phyloP scores from a whole-genome alignment of 2,113 vertebrate genomes.

The Camarhynchus parvulus region DNA sequence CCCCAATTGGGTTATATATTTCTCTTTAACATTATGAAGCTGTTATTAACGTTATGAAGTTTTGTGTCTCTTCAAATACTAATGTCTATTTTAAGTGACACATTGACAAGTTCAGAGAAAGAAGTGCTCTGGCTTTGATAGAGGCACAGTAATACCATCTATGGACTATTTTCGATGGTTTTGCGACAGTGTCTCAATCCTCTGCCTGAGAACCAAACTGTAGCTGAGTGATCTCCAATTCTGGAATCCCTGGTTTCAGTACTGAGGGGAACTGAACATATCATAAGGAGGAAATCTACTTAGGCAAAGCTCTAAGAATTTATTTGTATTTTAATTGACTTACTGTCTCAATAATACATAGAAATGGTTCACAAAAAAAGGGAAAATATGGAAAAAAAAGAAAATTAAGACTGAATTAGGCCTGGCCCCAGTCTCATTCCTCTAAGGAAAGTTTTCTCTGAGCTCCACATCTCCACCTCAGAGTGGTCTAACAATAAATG shows the following conservation, averaged over 20 bases:
- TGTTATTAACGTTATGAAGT: constrained; percentile 7
- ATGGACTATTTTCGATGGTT: not conserved
- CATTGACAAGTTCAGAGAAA: not conserved
- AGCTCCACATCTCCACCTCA: not conserved
- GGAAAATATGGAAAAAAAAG: not conserved
- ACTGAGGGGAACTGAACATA: not conserved
- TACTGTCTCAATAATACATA: not conserved
- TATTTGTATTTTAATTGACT: not conserved
- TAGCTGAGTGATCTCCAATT: not conserved
- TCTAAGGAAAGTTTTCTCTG: not conserved
- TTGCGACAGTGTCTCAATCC: not conserved
- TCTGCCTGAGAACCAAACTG: not conserved
- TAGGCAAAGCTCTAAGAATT: not conserved
- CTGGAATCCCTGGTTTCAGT: not conserved
- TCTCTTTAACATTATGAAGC: constrained; percentile 39
- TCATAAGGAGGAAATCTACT: not conserved
- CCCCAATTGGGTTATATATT: constrained; percentile 17
- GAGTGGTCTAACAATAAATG: not conserved
- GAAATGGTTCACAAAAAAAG: not conserved
- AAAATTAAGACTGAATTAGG: not conserved
- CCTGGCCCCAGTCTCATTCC: not conserved
- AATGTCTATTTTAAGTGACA: constrained; percentile 3
- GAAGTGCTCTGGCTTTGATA: not conserved
- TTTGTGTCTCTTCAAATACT: not conserved
- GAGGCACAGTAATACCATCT: not conserved